Evolutionary conservation across 2,888 invertebrate species (phyloP).

Genomic region (Odiellus spinosus): DNA sequence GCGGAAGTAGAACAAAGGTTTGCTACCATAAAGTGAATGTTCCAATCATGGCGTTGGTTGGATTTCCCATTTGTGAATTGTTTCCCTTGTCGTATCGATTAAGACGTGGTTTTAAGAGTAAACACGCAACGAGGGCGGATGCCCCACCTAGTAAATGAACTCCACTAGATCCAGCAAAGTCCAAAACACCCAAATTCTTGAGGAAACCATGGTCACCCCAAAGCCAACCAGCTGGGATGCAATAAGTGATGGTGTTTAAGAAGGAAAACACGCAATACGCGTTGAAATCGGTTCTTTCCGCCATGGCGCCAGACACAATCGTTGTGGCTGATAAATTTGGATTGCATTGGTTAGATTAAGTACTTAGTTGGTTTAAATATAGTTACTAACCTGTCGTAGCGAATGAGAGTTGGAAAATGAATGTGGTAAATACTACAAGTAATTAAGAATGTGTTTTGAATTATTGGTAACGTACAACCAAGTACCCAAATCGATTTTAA

Average conservation of each 20-base stretch:
- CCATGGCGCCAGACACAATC: slow-evolving; percentile 20
- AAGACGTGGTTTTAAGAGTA: slow-evolving; percentile 31
- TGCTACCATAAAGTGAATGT: slow-evolving; percentile 24
- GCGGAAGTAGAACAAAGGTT: too few species aligned
- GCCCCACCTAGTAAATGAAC: slow-evolving; percentile 55
- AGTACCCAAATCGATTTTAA: too few species aligned
- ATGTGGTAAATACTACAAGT: slow-evolving; percentile 24
- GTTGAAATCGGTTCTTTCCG: slow-evolving; percentile 18
- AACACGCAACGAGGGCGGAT: slow-evolving; percentile 68
- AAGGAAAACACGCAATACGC: slow-evolving; percentile 61
- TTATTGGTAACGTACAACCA: too few species aligned
- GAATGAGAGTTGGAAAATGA: slow-evolving; percentile 43
- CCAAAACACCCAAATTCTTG: slow-evolving; percentile 64
- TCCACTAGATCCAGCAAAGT: slow-evolving; percentile 75
- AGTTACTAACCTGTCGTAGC: slow-evolving; percentile 46
- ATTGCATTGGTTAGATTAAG: too few species aligned
- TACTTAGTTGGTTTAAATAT: too few species aligned
- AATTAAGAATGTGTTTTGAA: too few species aligned
- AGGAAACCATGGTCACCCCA: slow-evolving; percentile 48
- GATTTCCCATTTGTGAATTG: slow-evolving; percentile 19
- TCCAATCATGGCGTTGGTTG: slow-evolving; percentile 20
- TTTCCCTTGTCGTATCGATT: slow-evolving; percentile 20
- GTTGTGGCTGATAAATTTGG: slow-evolving; percentile 36
- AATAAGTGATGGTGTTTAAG: slow-evolving; percentile 74
- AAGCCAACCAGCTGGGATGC: slow-evolving; percentile 53